Evolutionary conservation across 2,113 vertebrate species (phyloP).

Genomic region (Burhinus bistriatus): DNA sequence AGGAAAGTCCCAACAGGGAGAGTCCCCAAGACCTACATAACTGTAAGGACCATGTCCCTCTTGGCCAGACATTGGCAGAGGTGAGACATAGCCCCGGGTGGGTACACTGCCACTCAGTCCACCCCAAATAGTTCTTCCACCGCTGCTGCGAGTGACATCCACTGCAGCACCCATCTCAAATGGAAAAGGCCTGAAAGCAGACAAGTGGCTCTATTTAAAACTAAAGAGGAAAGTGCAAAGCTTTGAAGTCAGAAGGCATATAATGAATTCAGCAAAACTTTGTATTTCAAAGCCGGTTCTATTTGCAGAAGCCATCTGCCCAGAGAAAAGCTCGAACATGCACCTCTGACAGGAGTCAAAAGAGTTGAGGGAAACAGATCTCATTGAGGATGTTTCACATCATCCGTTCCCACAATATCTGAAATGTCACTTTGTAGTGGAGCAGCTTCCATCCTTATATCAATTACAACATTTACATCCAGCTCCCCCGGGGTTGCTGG

Average conservation of each 20-base stretch:
- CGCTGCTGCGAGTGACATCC: rapidly evolving
- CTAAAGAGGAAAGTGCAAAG: conserved; percentile 42
- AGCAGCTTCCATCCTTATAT: conserved; percentile 7
- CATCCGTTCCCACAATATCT: conserved; percentile 17
- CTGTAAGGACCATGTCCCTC: not conserved
- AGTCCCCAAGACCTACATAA: not conserved
- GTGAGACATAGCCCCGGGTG: rapidly evolving
- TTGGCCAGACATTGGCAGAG: not conserved
- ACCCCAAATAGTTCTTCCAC: not conserved
- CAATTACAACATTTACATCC: conserved; percentile 45
- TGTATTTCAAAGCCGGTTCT: conserved; percentile 58
- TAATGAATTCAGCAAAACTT: conserved; percentile 59
- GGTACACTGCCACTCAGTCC: not conserved
- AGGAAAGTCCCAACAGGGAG: not conserved
- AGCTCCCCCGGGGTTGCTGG: not conserved
- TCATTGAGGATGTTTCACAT: conserved; percentile 1
- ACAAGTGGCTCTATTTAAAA: conserved; percentile 35
- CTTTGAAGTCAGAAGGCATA: conserved; percentile 61
- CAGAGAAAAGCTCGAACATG: conserved; percentile 21
- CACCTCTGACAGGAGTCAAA: conserved; percentile 54
- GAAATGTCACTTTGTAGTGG: conserved; percentile 33
- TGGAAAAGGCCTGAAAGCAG: not conserved
- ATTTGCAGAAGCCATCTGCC: conserved; percentile 64
- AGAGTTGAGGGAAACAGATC: conserved; percentile 35
- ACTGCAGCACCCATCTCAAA: not conserved